A percentile compares a stretch with the other conserved stretches of the same genome.
phyloP scores from a whole-genome alignment of 2,113 vertebrate species.

The Myotis lucifugus region DNA sequence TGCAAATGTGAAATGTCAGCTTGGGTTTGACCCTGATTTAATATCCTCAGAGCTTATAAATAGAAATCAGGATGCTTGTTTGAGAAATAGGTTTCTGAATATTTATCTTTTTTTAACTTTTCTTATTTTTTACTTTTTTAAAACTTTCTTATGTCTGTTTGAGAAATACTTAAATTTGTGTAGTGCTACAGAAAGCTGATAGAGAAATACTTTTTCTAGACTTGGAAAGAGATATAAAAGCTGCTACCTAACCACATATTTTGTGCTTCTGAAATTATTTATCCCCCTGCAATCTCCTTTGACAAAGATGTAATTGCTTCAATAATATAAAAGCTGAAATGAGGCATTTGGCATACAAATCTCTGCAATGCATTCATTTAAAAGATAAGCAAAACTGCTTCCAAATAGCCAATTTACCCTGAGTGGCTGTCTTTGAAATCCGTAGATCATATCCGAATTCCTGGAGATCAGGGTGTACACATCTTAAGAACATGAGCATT shows the following conservation, averaged over 20 bases:
- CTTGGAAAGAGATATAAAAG: constrained; percentile 57
- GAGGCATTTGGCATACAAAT: constrained; percentile 72
- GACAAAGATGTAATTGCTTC: constrained; percentile 82
- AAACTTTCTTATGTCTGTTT: constrained; percentile 54
- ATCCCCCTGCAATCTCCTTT: constrained; percentile 76
- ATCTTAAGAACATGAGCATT: not conserved
- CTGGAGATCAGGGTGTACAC: not conserved
- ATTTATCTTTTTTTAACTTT: not conserved
- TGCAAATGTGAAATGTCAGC: not conserved
- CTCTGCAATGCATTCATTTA: constrained; percentile 71
- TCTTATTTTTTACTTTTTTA: not conserved
- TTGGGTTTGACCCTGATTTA: not conserved
- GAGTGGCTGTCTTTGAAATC: constrained; percentile 20
- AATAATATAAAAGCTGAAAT: constrained; percentile 76
- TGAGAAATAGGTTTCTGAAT: not conserved
- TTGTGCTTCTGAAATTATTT: constrained; percentile 81
- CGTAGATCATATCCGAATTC: constrained; percentile 21
- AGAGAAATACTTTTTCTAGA: constrained; percentile 69
- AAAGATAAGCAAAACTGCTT: constrained; percentile 54
- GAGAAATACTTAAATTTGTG: constrained; percentile 54
- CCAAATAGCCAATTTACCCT: constrained; percentile 62
- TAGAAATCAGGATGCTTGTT: not conserved
- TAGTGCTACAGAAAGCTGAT: constrained; percentile 50
- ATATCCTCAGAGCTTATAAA: constrained; percentile 22
- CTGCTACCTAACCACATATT: constrained; percentile 62